Evolutionary conservation across 2,797 vertebrate genomes (phyloP), one percentile per base, ranked within the genome.

Genomic region (Arctocebus calabarensis): DNA sequence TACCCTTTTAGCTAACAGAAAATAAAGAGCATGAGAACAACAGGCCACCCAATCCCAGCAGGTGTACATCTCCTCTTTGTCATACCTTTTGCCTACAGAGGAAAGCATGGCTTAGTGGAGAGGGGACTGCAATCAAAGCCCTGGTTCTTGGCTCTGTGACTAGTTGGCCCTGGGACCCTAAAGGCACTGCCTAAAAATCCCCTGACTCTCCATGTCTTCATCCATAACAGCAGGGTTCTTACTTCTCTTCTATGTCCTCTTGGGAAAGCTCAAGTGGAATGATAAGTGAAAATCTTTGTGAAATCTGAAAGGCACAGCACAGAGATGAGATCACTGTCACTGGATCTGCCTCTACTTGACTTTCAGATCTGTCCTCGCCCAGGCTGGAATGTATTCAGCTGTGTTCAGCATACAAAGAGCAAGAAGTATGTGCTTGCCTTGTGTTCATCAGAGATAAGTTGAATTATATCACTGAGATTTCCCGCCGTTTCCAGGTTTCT

Each of bases 391-490:
- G 3, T 57, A 17, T 48, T 34, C 19, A 11, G 8, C 22, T 29
- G 9, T 37, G 3, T 0, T 27, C 9, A 29, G 22, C 25, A 16
- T 23, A 2, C 9, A 1, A 5, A 68, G 3, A 37, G 37, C 11
- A 57, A 77, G 78, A 34, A 16, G 2, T 40, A 48, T 7, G 14
- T 52, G 48, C 48, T 52, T 52, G 20, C 11, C 40, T 29, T 6
- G 12, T 13, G 74, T 64, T 59, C 7, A 22, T 2, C 17, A 27
- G 2, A 7, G 12, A 43, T 48, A 68, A 66, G 14, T 14, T 43
- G 52, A n/a, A 68, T 27, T 52, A 68, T 20, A 61, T 81, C 48
- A 32, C 27, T 78, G n/a, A 62, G 7, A 23, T 14, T 68, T 61
- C 52, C n/a, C 43, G 68, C 10, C 43, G 10, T 48, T 34, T 22